These are phyloP conservation scores for Temnothorax rugatulus DNA, from an alignment of 2,888 invertebrate genomes.

Conservation along the genomic window DNA sequence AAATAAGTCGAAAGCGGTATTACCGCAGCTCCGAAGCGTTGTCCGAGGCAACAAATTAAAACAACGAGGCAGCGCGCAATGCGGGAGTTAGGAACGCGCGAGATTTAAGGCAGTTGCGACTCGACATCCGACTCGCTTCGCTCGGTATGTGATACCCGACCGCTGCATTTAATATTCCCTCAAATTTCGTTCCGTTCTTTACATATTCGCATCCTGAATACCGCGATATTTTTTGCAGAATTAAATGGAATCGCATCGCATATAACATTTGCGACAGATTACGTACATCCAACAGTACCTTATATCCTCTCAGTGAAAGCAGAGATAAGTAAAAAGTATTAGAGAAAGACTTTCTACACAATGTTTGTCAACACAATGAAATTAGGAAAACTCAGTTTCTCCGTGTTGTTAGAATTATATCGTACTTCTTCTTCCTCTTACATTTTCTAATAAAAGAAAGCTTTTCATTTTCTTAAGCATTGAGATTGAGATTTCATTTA, in stretches of 20 bases:
- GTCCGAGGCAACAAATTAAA: constrained; percentile 52
- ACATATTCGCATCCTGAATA: constrained; percentile 23
- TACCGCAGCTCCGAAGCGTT: constrained; percentile 37
- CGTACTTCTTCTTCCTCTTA: no score
- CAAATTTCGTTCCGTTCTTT: constrained; percentile 47
- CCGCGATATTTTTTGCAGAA: constrained; percentile 38
- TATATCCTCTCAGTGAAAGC: neutral
- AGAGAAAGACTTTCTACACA: neutral
- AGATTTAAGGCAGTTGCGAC: constrained; percentile 51
- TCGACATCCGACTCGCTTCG: constrained; percentile 39
- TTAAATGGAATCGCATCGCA: constrained; percentile 13
- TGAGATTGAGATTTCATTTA: neutral
- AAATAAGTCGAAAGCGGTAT: constrained; percentile 57
- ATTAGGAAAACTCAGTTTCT: neutral
- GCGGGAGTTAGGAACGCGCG: constrained; percentile 13
- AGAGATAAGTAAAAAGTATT: neutral
- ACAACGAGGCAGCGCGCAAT: constrained; percentile 42
- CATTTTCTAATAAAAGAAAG: neutral
- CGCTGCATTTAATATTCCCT: constrained; percentile 48
- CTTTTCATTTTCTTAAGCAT: neutral
- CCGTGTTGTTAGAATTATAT: neutral
- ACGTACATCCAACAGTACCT: neutral
- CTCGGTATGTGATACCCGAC: constrained; percentile 25
- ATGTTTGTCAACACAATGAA: neutral
- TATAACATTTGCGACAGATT: neutral